These are phyloP conservation scores for Hydrolagus colliei DNA, from an alignment of 2,797 vertebrate species.

Conservation along the genomic window DNA sequence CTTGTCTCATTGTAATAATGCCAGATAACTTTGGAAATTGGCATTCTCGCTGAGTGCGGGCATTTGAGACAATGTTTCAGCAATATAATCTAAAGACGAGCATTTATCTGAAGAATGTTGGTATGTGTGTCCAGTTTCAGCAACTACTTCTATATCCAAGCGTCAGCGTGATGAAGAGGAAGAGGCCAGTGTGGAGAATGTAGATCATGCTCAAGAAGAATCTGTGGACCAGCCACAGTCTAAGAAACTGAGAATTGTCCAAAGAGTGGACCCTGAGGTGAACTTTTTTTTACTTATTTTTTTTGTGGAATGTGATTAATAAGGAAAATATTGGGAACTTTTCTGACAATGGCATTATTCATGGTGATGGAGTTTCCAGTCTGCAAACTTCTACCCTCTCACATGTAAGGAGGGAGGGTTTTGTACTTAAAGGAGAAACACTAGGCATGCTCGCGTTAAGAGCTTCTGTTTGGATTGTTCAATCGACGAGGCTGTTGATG, in stretches of 20 bases:
- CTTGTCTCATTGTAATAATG: too few relatives aligned
- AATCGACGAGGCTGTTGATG: too few relatives aligned
- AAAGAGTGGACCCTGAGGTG: constrained; percentile 83
- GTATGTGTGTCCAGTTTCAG: constrained; percentile 65
- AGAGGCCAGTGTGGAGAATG: constrained; percentile 67
- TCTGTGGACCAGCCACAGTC: constrained; percentile 71
- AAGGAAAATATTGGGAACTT: too few relatives aligned
- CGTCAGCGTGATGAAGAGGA: constrained; percentile 87
- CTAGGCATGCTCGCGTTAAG: too few relatives aligned
- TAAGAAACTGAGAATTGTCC: constrained; percentile 80
- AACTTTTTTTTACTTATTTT: neutral
- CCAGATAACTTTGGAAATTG: too few relatives aligned
- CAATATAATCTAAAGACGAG: too few relatives aligned
- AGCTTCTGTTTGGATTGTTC: too few relatives aligned
- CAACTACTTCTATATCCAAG: constrained; percentile 77
- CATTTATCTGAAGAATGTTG: too few relatives aligned
- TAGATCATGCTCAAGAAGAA: constrained; percentile 72
- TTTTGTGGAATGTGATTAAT: constrained; percentile 1
- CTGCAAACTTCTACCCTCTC: neutral
- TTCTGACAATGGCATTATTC: neutral
- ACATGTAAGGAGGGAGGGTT: neutral
- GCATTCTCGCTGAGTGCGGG: too few relatives aligned
- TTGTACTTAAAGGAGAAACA: too few relatives aligned
- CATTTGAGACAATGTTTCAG: too few relatives aligned
- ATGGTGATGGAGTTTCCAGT: too few relatives aligned